Base-by-base conservation (phyloP, 2,797 vertebrate genomes). In the Prionace glauca region DNA sequence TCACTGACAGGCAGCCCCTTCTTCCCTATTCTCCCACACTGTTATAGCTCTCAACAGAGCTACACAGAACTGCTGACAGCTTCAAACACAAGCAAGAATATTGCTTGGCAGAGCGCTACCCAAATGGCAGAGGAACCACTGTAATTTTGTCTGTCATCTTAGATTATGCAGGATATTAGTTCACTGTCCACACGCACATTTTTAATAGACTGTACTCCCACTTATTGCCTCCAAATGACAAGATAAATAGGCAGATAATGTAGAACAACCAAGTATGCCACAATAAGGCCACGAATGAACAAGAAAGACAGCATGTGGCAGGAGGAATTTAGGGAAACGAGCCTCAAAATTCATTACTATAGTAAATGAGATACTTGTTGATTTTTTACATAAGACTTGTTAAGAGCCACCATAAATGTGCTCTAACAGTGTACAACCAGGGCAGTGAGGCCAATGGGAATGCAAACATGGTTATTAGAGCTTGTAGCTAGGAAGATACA, bases 141-240 rank as follows among this genome's bases (percentile, higher is more conserved):
- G 98, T 98, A 98, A 98, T 98, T 98, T 98, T 98, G 97, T 97
- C 98, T 98, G 98, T 98, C 98, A 98, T 97, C 98, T 98, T 97
- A 97, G 97, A 98, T 98, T 98, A 98, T 97, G 97, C 97, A 97
- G 96, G 97, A 98, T 98, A 98, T 98, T 96, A 98, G 98, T 98
- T 97, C 97, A 97, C 97, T 97, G 97, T 97, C 97, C 97, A 97
- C 97, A 98, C 97, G 97, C 97, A 97, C 97, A 98, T 96, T 97
- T 97, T 97, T 98, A 98, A 98, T 97, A 97, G 97, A 98, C 97
- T 97, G 97, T 96, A 97, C 97, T 97, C 97, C 62, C 97, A 97
- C 96, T 96, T 96, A 2, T 96, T 97, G 97, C 97, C 97, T 97
- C 96, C 96, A 96, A 97, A 96, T 96, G 97, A 96, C 97, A 96